phyloP scores from a whole-genome alignment of 2,113 vertebrate species.

The Rhegmatorhina hoffmannsi region DNA sequence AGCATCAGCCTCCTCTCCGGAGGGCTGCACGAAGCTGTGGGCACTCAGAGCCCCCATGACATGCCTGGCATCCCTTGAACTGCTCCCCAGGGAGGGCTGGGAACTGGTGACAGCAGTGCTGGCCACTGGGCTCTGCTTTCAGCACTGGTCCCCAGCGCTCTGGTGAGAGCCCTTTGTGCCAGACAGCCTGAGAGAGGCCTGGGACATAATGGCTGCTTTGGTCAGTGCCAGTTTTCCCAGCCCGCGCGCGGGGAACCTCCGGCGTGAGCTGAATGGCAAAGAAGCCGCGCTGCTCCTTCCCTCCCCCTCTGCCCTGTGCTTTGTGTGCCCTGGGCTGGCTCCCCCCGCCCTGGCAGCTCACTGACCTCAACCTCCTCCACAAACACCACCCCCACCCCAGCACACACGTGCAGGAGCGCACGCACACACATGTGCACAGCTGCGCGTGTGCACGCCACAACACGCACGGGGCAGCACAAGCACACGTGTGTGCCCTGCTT shows the following conservation, averaged over 20 bases:
- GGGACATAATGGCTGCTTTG: slow-evolving; percentile 45
- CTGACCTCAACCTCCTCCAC: neutral
- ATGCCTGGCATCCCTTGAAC: fast-evolving
- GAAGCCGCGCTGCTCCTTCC: neutral
- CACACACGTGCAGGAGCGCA: fast-evolving
- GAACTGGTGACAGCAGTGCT: fast-evolving
- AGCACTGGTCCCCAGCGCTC: neutral
- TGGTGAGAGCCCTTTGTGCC: slow-evolving; percentile 25
- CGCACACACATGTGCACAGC: neutral
- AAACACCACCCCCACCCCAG: fast-evolving
- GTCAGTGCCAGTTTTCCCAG: neutral
- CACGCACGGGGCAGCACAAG: fast-evolving
- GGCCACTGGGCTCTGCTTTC: neutral
- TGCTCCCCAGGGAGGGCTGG: fast-evolving
- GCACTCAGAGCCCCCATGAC: fast-evolving
- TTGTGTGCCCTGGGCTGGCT: neutral
- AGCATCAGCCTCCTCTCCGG: fast-evolving
- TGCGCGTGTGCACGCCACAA: fast-evolving
- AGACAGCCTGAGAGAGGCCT: neutral
- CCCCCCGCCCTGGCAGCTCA: neutral
- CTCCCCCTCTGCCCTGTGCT: neutral
- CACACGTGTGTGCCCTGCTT: fast-evolving
- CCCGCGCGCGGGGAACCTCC: neutral
- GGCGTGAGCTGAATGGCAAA: slow-evolving; percentile 63
- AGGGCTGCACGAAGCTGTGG: fast-evolving